Conservation (phyloP, 2,888 invertebrate genomes). For the Unio delphinus region DNA sequence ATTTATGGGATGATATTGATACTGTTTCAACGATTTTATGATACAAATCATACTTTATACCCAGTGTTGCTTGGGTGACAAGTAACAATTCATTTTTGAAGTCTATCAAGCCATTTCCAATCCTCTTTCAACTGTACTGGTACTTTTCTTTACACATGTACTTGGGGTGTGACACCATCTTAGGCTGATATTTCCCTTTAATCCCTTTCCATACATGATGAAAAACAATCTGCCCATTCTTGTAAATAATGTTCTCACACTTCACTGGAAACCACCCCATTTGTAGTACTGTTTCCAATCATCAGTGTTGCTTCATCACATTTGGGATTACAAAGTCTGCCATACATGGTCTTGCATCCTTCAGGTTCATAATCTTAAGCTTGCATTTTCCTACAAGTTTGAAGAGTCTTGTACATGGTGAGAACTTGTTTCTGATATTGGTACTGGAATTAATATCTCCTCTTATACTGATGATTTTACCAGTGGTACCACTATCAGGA, state of each 20-base stretch:
- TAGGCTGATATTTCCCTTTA: constrained; percentile 11
- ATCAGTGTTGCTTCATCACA: constrained; percentile 5
- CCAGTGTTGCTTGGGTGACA: constrained; percentile 33
- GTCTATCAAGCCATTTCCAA: constrained; percentile 21
- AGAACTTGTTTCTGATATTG: not conserved
- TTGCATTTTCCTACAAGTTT: not conserved
- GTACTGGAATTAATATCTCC: not conserved
- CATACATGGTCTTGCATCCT: not conserved
- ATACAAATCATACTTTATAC: constrained; percentile 29
- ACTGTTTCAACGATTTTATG: constrained; percentile 25
- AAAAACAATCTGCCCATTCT: constrained; percentile 10
- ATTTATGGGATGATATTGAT: constrained; percentile 39
- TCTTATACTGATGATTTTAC: constrained; percentile 7
- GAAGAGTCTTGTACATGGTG: not conserved
- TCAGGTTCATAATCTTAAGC: not conserved
- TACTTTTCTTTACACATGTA: constrained; percentile 19
- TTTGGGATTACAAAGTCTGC: constrained; percentile 4
- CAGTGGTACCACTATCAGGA: constrained; percentile 6
- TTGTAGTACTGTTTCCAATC: constrained; percentile 1
- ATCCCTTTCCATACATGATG: constrained; percentile 9
- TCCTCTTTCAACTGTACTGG: constrained; percentile 14
- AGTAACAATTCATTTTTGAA: constrained; percentile 21
- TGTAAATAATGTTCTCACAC: constrained; percentile 3
- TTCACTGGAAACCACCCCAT: constrained; percentile 8
- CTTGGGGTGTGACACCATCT: constrained; percentile 15